Evolutionary conservation across 2,113 vertebrate genomes (phyloP).

Genomic region (Calyptomena viridis): DNA sequence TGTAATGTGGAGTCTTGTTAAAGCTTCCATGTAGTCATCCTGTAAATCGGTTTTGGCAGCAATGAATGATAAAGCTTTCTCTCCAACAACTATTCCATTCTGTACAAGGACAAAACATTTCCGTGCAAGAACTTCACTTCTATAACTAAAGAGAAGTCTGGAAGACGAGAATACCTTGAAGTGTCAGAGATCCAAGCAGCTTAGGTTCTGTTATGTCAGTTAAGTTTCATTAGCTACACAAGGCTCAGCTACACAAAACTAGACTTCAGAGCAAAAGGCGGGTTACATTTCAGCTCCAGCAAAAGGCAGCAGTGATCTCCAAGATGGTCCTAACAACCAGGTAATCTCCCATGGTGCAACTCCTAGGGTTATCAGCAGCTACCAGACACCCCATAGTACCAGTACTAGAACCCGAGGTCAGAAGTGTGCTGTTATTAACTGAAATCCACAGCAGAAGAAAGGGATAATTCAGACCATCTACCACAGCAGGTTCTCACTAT

Average conservation of each 20-base stretch:
- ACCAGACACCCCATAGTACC: background rate
- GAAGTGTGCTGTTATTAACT: background rate
- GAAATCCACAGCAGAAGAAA: background rate
- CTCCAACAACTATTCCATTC: background rate
- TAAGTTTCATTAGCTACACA: background rate
- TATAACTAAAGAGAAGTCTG: background rate
- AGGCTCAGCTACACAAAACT: background rate
- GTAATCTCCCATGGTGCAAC: background rate
- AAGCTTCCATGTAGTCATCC: conserved; percentile 98
- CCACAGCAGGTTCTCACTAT: background rate
- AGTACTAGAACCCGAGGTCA: background rate
- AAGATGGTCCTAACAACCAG: background rate
- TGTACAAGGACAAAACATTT: background rate
- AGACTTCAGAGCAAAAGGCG: background rate
- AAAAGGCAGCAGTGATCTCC: background rate
- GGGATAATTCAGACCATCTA: background rate
- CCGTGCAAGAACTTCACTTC: background rate
- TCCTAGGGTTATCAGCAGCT: background rate
- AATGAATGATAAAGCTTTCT: background rate
- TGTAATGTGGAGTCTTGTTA: conserved; percentile 94
- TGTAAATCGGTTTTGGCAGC: conserved; percentile 68
- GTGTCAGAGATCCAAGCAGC: background rate
- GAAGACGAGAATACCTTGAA: background rate
- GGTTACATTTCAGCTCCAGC: background rate
- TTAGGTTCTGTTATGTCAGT: background rate